These are phyloP conservation scores for Spermophilus dauricus DNA, from an alignment of 2,113 vertebrate species.

Conservation along the genomic window DNA sequence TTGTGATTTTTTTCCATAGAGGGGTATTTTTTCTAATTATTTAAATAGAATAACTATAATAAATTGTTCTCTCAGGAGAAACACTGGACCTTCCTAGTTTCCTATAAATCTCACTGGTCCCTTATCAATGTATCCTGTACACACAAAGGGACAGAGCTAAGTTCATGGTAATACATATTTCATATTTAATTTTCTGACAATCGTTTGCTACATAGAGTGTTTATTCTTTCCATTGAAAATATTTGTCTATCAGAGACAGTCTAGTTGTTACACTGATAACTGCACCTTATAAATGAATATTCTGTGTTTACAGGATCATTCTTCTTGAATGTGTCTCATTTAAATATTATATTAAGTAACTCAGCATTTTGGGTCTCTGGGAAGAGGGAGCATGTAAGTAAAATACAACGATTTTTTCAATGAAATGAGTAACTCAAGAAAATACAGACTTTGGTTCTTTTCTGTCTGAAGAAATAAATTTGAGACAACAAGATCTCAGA, in stretches of 20 bases:
- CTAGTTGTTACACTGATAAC: not conserved
- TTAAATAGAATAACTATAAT: not conserved
- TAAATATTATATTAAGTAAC: not conserved
- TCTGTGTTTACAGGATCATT: not conserved
- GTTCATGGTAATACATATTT: not conserved
- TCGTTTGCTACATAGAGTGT: not conserved
- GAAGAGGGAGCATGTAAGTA: not conserved
- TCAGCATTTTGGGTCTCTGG: not conserved
- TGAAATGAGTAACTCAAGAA: not conserved
- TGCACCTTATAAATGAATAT: not conserved
- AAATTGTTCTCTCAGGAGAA: not conserved
- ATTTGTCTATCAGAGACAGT: not conserved
- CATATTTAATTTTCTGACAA: not conserved
- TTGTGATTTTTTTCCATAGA: not conserved
- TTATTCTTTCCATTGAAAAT: slow-evolving; percentile 1
- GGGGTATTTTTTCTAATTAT: not conserved
- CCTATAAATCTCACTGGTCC: not conserved
- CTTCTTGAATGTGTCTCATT: slow-evolving; percentile 3
- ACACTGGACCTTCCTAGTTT: not conserved
- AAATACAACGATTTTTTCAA: not conserved
- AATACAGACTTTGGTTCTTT: not conserved
- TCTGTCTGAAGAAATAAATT: slow-evolving; percentile 6
- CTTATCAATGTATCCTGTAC: not conserved
- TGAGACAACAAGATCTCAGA: not conserved
- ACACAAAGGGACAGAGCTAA: slow-evolving; percentile 70